Percentiles rank a stretch among this genome's conserved stretches.
Evolutionary conservation across 2,888 invertebrate genomes (phyloP).

Genomic region (Brachylomia viminalis): DNA sequence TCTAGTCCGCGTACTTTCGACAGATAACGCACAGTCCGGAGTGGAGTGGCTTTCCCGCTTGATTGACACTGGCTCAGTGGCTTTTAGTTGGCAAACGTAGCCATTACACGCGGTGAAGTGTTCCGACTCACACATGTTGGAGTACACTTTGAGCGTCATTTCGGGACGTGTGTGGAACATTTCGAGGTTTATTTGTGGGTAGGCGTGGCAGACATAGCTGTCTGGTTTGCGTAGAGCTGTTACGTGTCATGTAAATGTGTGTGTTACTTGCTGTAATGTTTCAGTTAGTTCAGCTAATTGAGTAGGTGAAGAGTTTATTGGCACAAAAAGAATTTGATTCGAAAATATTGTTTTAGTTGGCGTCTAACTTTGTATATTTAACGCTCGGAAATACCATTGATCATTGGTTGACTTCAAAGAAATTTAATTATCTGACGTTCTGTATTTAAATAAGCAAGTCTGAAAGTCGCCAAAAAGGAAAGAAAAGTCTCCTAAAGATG

Average conservation of each 20-base stretch:
- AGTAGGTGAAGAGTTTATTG: slow-evolving; percentile 6
- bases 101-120: slow-evolving; percentile 65
- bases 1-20: slow-evolving; percentile 67
- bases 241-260: slow-evolving; percentile 15
- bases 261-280: slow-evolving; percentile 18
- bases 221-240: slow-evolving; percentile 47
- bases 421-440: not conserved
- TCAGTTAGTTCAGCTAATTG: slow-evolving; percentile 21
- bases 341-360: slow-evolving; percentile 6
- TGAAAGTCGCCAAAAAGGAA: slow-evolving; percentile 11
- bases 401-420: slow-evolving; percentile 10
- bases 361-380: not conserved
- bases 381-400: not conserved
- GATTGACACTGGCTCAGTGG: slow-evolving; percentile 79
- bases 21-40: slow-evolving; percentile 67
- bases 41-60: slow-evolving; percentile 76
- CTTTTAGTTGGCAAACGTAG: slow-evolving; percentile 71
- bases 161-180: slow-evolving; percentile 56
- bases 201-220: slow-evolving; percentile 35
- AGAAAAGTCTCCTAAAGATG: slow-evolving; percentile 21
- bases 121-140: slow-evolving; percentile 57
- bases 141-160: slow-evolving; percentile 64
- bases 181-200: slow-evolving; percentile 47
- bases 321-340: not conserved
- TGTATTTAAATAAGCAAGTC: slow-evolving; percentile 14